Evolutionary conservation across 2,888 invertebrate genomes (phyloP), one percentile per base, ranked within the genome.

Genomic region (Galerucella nymphaeae): DNA sequence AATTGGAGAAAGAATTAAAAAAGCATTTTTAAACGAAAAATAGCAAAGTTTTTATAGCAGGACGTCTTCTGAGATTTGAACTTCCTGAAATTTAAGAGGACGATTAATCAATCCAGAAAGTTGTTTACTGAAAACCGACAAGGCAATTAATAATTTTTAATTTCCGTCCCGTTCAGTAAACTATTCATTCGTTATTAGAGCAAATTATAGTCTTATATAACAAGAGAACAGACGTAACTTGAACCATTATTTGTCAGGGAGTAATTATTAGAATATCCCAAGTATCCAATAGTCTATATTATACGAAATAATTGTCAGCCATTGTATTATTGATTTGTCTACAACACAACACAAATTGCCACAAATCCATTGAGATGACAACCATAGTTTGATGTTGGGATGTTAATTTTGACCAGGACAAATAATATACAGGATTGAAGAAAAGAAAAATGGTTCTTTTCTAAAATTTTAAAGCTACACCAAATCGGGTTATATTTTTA

Each of bases 301-400:
- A 63, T 53, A 69, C 69, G 62, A 69, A 69, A 55, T 69, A 69
- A 69, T 69, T 69, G 69, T 69, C 69, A 23, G 69, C 62, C 62
- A 69, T 69, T 69, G 62, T 70, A 64, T 67, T 73, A 73, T 73
- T 67, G 73, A 73, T 73, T 73, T 70, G 70, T 70, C 38, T 59
- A 70, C 66, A 73, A 66, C 67, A 64, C 70, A 64, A 53, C 59
- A 48, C 73, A 67, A 73, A 73, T 73, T 70, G 67, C 70, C 64
- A 59, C 70, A 71, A 72, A 73, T 70, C 70, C 63, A 73, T 73
- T 67, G 59, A 66, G 42, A 64, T 23, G 45, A 45, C 18, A 53
- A 58, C 70, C 64, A 55, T 53, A 57, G 67, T 66, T 67, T 73
- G 73, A 73, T 70, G 66, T 59, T 18, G 61, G 42, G 41, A 16